Percentiles rank a stretch among this genome's conserved stretches.
Evolutionary conservation across 2,888 invertebrate genomes (phyloP).

Genomic region (Phyto melanocephala): DNA sequence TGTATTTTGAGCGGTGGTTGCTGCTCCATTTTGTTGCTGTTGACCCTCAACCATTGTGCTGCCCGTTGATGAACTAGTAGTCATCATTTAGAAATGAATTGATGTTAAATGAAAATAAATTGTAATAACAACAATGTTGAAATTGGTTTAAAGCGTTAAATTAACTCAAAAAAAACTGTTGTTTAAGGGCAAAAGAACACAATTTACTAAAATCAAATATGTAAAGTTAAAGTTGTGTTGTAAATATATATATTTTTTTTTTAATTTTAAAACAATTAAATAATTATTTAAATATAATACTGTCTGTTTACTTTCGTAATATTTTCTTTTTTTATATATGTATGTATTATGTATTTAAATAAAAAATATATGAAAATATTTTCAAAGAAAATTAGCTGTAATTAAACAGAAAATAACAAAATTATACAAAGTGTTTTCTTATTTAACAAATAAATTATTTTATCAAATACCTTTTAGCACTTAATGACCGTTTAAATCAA

Average conservation of each 20-base stretch:
- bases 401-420: slow-evolving; percentile 55
- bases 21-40: slow-evolving; percentile 81
- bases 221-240: background rate
- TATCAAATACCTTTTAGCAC: slow-evolving; percentile 49
- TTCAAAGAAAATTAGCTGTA: slow-evolving; percentile 57
- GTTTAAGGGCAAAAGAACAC: slow-evolving; percentile 30
- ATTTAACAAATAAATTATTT: background rate
- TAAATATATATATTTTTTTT: too few relatives aligned
- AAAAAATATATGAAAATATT: slow-evolving; percentile 19
- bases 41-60: slow-evolving; percentile 83
- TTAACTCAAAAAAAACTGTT: slow-evolving; percentile 16
- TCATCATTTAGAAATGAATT: slow-evolving; percentile 66
- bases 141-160: slow-evolving; percentile 23
- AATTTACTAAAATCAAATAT: slow-evolving; percentile 13
- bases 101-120: slow-evolving; percentile 29
- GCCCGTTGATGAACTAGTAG: slow-evolving; percentile 56
- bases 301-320: slow-evolving; percentile 49
- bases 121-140: slow-evolving; percentile 40
- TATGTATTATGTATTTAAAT: background rate
- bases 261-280: slow-evolving; percentile 13
- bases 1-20: slow-evolving; percentile 57
- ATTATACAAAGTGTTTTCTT: slow-evolving; percentile 22
- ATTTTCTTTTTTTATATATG: slow-evolving; percentile 7
- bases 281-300: slow-evolving; percentile 56
- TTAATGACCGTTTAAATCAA: slow-evolving; percentile 34